Base-by-base conservation (phyloP, 2,113 vertebrate genomes). In the Nanorana parkeri region DNA sequence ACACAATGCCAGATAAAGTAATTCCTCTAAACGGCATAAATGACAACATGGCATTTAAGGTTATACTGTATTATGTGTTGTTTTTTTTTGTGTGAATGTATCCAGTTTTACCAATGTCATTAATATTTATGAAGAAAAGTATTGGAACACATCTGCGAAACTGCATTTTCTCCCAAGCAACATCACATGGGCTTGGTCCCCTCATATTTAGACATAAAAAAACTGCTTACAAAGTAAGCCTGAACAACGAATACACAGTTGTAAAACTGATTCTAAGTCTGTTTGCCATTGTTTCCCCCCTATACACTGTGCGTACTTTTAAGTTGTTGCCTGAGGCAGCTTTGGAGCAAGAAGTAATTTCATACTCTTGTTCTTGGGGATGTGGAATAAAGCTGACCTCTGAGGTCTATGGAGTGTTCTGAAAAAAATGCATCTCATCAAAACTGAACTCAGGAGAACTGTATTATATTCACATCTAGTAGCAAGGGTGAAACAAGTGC, bases 301-400 rank as follows among this genome's bases (percentile, higher is more conserved):
- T 56, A 23, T 58, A 56, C 32, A 71, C 20, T 56, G 58, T 52
- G 26, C 60, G 28, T 73, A 32, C 68, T 73, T 73, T 73, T 24
- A 64, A 81, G 54, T 41, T 29, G 41, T 72, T 32, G 61, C 61
- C 60, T 47, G 26, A 66, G 80, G 69, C 69, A 29, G 64, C 60
- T 67, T 74, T 29, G 15, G 29, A 58, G n/a, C 68, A 26, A 64
- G 19, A 82, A 64, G 80, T 47, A 51, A 82, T 82, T 82, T 82
- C 69, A 82, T 82, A n/a, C 67, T 56, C 26, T 41, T 56, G 51
- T 73, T 81, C 26, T 54, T 66, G 56, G 52, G 61, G 78, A 51
- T 74, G 64, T 67, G n/a, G 47, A 80, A 65, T 74, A 51, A 36
- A 74, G 15, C 80, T 81, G 80, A 82, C 80, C 80, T 82, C 51